phyloP scores from a whole-genome alignment of 2,888 invertebrate species.

The Diabrotica balteata region DNA sequence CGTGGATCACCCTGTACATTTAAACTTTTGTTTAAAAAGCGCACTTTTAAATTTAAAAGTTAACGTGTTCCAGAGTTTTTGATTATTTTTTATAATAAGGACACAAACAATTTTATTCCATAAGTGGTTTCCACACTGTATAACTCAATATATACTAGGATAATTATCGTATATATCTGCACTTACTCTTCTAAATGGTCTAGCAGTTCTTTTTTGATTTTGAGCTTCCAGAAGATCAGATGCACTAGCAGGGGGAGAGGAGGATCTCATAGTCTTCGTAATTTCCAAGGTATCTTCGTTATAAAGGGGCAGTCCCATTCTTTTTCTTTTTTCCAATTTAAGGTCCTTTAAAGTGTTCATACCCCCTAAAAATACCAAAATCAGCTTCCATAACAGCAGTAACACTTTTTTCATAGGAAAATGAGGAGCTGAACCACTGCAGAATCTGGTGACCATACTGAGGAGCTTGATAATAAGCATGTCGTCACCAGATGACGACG shows the following conservation, averaged over 20 bases:
- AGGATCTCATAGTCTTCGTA: conserved; percentile 92
- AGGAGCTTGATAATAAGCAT: conserved; percentile 87
- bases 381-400: conserved; percentile 91
- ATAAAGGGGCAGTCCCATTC: conserved; percentile 75
- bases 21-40: too few species aligned
- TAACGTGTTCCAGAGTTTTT: too few species aligned
- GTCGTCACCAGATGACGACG: conserved; percentile 75
- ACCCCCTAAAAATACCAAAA: conserved; percentile 91
- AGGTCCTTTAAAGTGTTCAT: conserved; percentile 81
- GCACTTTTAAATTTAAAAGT: too few species aligned
- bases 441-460: conserved; percentile 95
- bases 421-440: conserved; percentile 94
- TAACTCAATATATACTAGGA: too few species aligned
- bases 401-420: conserved; percentile 99
- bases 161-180: background rate
- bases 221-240: conserved; percentile 88
- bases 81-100: too few species aligned
- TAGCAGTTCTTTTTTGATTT: conserved; percentile 76
- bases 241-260: conserved; percentile 93
- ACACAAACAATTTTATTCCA: too few species aligned
- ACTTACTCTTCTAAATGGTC: conserved; percentile 71
- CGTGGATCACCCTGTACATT: too few species aligned
- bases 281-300: conserved; percentile 95
- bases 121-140: too few species aligned
- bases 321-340: conserved; percentile 74